Base-by-base conservation (phyloP, 2,888 invertebrate genomes). In the Andrena hattorfiana region DNA sequence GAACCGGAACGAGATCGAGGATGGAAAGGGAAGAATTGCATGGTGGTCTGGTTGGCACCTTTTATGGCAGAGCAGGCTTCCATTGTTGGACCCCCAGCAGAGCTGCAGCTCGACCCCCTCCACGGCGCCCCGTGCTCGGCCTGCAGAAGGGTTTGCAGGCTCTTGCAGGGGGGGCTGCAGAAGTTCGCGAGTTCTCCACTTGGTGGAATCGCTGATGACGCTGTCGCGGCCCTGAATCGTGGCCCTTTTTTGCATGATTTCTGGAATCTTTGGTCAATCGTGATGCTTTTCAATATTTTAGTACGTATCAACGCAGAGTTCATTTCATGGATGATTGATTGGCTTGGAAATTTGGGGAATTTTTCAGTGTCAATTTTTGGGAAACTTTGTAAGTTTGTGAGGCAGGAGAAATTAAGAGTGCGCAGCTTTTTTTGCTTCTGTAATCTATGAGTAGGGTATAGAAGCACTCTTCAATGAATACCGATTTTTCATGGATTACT, bases 71-170 rank as follows among this genome's bases (percentile, higher is more conserved):
- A 90, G 77, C 85, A 84, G 78, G 84, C 89, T 86, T 85, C 89
- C 89, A 92, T 93, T 93, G 93, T 93, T 87, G 87, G 91, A 91
- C 93, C 93, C 93, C 93, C 93, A 91, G 92, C 93, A 82, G 89
- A 92, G 92, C 87, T 89, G 79, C 85, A 90, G 89, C 89, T 85
- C 88, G 35, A 76, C 84, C 87, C 89, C 91, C 84, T 87, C 88
- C 83, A 83, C 63, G 70, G 77, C 75, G 85, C 87, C 88, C 87
- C 64, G 51, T 64, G 48, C 77, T 67, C 49, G 35, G 67, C 71
- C 77, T 89, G 88, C 90, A 85, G 76, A 30, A 64, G 35, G 73
- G 49, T 82, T 86, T 91, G 91, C 92, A 90, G 66, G 77, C 77
- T 85, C 32, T 85, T 91, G 86, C 87, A 87, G 84, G 67, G 54